Evolutionary conservation across 2,113 vertebrate genomes (phyloP), one percentile per base, ranked within the genome.

Genomic region (Myotis yumanensis): DNA sequence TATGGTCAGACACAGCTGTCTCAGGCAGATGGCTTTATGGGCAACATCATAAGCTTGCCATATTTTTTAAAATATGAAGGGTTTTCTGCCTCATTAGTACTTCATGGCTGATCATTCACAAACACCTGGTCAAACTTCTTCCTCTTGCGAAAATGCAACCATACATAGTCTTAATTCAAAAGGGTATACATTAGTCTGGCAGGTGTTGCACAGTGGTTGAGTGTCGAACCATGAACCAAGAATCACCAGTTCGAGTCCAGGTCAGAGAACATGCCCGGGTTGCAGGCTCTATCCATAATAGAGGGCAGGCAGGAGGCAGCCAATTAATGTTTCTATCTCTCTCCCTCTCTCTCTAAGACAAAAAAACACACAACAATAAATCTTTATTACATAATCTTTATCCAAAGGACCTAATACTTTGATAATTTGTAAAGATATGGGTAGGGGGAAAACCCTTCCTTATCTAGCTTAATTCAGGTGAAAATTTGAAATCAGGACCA

Each of bases 11-110:
- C 79, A 96, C 96, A 97, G 96, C 89, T 97, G 96, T 95, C 94
- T 96, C 71, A 64, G 82, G 90, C 97, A 97, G 97, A 96, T 96
- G 96, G 96, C 89, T 96, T 95, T 86, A 86, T 92, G 95, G 95
- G 95, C 92, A 97, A 93, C 86, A 96, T 77, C 77, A 92, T 89
- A 96, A 95, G 82, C 64, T 88, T 96, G 96, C 93, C 97, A 96
- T 83, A 79, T 85, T 96, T 97, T 93, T 93, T 83, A 71, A 96
- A 97, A 92, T 95, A 93, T 88, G 86, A 95, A 96, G 94, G 43
- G 75, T 75, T 96, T 97, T 96, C 89, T 93, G 59, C 92, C 86
- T 95, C 97, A 96, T 96, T 97, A 96, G 89, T 90, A 94, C 95
- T 96, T 96, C 86, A 96, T 91, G 95, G 95, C 37, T 95, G 95